These are phyloP conservation scores for Apodemia hepburni DNA, from an alignment of 2,888 invertebrate genomes.

Conservation along the genomic window DNA sequence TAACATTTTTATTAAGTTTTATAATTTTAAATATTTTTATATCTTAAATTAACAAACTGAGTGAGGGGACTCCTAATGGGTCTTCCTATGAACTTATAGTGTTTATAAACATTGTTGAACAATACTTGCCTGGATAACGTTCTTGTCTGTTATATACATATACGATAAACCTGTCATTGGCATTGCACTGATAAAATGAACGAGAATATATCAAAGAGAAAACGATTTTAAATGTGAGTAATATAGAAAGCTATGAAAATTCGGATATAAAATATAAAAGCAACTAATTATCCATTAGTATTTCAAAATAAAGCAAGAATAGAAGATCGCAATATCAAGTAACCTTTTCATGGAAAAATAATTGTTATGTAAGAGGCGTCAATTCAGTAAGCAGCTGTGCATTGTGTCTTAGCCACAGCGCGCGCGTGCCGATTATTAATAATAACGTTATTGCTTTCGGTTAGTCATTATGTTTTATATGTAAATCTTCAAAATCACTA, in stretches of 20 bases:
- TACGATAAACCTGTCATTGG: no score
- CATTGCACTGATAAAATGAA: no score
- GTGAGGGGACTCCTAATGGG: no score
- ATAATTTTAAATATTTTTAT: no score
- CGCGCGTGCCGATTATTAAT: conserved; percentile 58
- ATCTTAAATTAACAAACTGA: no score
- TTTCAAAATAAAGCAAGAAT: neutral
- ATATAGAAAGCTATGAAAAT: neutral
- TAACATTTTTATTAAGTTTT: no score
- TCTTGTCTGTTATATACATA: no score
- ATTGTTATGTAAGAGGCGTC: neutral
- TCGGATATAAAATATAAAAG: neutral
- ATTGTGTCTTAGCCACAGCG: conserved; percentile 42
- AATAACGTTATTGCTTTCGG: conserved; percentile 73
- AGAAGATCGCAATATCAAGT: neutral
- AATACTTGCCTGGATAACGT: no score
- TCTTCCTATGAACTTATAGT: no score
- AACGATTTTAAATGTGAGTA: no score
- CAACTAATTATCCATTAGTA: neutral
- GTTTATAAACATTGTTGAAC: no score
- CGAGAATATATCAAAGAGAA: no score
- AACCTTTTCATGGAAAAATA: neutral
- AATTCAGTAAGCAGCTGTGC: neutral
- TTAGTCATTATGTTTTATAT: conserved; percentile 53
- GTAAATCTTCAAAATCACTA: conserved; percentile 79